A percentile compares a stretch with the other conserved stretches of the same genome.
These are phyloP conservation scores for Drosophila subpulchrella DNA, from an alignment of 1,140 invertebrate genomes.

Conservation along the genomic window DNA sequence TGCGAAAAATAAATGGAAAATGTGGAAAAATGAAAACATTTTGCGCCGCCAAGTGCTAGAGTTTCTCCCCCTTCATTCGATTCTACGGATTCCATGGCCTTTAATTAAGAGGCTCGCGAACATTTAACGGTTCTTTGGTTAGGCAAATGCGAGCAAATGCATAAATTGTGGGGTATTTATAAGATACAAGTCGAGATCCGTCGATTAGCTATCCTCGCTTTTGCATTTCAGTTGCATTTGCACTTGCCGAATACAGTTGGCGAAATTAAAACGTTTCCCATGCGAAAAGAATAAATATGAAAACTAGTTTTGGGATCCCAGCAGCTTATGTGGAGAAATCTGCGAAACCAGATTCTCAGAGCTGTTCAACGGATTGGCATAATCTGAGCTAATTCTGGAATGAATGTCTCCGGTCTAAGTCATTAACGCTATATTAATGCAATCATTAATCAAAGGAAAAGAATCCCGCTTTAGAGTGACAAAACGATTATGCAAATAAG, in stretches of 20 bases:
- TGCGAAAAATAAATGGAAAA: constrained; percentile 13
- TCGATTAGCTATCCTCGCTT: constrained; percentile 48
- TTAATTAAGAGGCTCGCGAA: constrained; percentile 63
- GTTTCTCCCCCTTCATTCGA: constrained; percentile 7
- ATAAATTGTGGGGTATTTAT: constrained; percentile 77
- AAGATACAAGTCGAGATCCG: constrained; percentile 70
- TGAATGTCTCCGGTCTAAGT: constrained; percentile 40
- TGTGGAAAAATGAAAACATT: constrained; percentile 31
- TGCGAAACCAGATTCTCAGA: constrained; percentile 23
- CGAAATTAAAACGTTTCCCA: constrained; percentile 48
- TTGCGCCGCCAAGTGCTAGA: constrained; percentile 27
- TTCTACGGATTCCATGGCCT: constrained; percentile 48
- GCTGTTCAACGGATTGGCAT: constrained; percentile 26
- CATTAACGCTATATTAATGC: constrained; percentile 51
- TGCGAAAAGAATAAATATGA: background rate
- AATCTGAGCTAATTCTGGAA: constrained; percentile 38
- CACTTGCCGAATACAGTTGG: constrained; percentile 50
- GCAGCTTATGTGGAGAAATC: constrained; percentile 23
- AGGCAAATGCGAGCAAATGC: constrained; percentile 67
- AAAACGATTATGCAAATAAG: constrained; percentile 65
- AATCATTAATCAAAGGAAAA: constrained; percentile 35
- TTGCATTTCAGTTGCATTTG: constrained; percentile 17
- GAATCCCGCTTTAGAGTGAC: constrained; percentile 24
- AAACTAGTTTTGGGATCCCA: constrained; percentile 36
- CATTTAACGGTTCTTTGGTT: constrained; percentile 72